These are phyloP conservation scores for Scolopax rusticola DNA, from an alignment of 2,797 vertebrate genomes.

Conservation along the genomic window DNA sequence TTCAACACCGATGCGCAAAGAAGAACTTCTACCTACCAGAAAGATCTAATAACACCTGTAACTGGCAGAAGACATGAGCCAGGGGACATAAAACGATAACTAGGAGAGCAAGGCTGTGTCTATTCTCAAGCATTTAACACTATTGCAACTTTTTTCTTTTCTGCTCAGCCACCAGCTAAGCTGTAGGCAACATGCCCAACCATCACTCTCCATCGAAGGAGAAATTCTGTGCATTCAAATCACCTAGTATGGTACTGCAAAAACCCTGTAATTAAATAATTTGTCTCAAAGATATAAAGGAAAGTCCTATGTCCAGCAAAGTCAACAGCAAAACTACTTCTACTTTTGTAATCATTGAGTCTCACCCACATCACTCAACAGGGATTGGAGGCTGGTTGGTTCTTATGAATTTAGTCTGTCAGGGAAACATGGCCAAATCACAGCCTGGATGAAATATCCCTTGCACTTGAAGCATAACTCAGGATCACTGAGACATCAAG, in stretches of 20 bases:
- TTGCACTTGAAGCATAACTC: background rate
- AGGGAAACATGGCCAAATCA: background rate
- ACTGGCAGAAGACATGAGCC: background rate
- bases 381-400: background rate
- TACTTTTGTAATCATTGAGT: background rate
- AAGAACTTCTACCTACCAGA: background rate
- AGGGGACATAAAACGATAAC: background rate
- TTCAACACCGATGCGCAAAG: background rate
- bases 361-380: background rate
- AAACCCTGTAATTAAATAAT: accelerated
- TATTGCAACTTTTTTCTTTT: background rate
- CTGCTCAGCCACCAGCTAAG: background rate
- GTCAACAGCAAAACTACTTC: background rate
- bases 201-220: background rate
- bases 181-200: background rate
- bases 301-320: background rate
- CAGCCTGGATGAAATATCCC: background rate
- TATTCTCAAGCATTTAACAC: background rate
- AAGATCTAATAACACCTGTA: background rate
- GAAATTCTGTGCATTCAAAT: background rate
- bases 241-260: background rate
- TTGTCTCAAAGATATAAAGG: background rate
- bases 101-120: background rate
- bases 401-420: background rate
- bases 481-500: background rate